These are phyloP conservation scores for Pyrochroa serraticornis DNA, from an alignment of 2,888 invertebrate species.

Conservation along the genomic window DNA sequence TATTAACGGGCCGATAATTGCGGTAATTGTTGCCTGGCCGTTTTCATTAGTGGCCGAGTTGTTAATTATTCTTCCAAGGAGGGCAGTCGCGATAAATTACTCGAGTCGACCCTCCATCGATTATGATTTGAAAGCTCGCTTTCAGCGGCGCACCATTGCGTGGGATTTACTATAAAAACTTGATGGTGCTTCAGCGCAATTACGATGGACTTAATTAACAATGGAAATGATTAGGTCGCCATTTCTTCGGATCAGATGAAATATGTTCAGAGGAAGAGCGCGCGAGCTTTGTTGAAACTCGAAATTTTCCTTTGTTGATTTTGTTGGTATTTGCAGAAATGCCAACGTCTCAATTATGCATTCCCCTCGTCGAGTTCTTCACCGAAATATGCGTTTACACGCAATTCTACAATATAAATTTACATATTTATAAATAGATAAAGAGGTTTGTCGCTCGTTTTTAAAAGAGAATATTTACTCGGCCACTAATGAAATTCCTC, in stretches of 20 bases:
- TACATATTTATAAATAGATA: slow-evolving; percentile 30
- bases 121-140: slow-evolving; percentile 6
- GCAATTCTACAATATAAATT: slow-evolving; percentile 35
- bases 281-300: slow-evolving; percentile 2
- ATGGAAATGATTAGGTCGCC: slow-evolving; percentile 24
- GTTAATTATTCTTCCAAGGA: slow-evolving; percentile 18
- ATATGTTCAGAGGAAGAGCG: slow-evolving; percentile 1
- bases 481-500: slow-evolving; percentile 9
- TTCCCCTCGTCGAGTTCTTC: slow-evolving; percentile 33
- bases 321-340: slow-evolving; percentile 38
- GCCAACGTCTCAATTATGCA: slow-evolving; percentile 42
- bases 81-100: slow-evolving; percentile 17
- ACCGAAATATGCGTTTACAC: slow-evolving; percentile 36
- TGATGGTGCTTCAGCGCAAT: neutral
- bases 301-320: slow-evolving; percentile 39
- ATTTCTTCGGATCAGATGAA: slow-evolving; percentile 11
- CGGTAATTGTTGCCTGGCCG: too few species aligned
- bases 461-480: slow-evolving; percentile 11
- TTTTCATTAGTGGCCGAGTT: neutral
- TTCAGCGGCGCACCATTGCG: slow-evolving; percentile 12
- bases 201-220: slow-evolving; percentile 20
- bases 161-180: slow-evolving; percentile 7
- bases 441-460: slow-evolving; percentile 4
- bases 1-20: too few species aligned
- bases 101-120: slow-evolving; percentile 16